Percentiles rank a stretch among this genome's conserved stretches.
These are phyloP conservation scores for Fregetta grallaria DNA, from an alignment of 2,113 vertebrate species.

Conservation along the genomic window DNA sequence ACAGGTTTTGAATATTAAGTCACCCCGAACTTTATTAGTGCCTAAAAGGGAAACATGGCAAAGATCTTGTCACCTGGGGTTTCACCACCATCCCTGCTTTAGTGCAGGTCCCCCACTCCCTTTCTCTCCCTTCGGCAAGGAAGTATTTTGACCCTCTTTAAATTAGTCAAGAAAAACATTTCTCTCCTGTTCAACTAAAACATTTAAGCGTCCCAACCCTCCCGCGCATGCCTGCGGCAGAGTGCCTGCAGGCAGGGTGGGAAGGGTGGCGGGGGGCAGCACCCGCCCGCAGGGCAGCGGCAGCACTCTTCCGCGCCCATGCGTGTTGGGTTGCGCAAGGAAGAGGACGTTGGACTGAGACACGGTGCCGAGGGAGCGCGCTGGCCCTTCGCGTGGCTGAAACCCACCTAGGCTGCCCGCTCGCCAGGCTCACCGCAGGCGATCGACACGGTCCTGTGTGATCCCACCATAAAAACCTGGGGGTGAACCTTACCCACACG, in stretches of 20 bases:
- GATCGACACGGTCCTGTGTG: fast-evolving
- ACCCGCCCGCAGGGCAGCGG: background rate
- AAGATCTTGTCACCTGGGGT: background rate
- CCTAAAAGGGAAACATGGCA: background rate
- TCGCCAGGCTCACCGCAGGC: background rate
- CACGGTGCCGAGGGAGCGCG: fast-evolving
- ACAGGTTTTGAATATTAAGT: slow-evolving; percentile 48
- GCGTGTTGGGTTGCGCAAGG: background rate
- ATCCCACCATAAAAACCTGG: background rate
- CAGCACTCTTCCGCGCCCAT: background rate
- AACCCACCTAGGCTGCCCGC: background rate
- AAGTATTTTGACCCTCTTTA: background rate
- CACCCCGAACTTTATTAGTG: background rate
- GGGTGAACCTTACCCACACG: background rate
- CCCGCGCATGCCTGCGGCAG: fast-evolving
- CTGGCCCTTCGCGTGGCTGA: background rate
- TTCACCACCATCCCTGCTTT: background rate
- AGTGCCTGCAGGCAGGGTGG: background rate
- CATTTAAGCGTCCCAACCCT: background rate
- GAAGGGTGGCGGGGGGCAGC: too few relatives aligned
- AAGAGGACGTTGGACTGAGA: background rate
- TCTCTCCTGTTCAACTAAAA: background rate
- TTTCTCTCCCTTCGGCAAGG: background rate
- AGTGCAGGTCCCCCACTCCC: fast-evolving
- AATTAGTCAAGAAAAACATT: background rate